Evolutionary conservation across 2,113 vertebrate species (phyloP).

Genomic region (Lipophrys pholis): DNA sequence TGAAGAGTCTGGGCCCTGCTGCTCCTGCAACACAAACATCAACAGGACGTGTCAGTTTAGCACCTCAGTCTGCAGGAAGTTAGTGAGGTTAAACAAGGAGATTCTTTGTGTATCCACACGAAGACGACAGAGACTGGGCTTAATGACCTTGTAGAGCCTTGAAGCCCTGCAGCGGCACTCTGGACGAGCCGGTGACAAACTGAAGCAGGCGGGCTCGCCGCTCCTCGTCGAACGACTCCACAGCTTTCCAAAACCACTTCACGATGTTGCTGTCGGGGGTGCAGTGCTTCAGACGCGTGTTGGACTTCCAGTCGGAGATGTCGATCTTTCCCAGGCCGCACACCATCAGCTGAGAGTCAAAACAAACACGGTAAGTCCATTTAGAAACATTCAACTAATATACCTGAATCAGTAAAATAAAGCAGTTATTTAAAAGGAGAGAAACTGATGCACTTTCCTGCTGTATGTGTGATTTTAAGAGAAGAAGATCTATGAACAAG

Average conservation of each 20-base stretch:
- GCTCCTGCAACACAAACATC: conserved; percentile 86
- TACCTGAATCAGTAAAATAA: background rate
- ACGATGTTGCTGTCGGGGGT: conserved; percentile 96
- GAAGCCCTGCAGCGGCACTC: conserved; percentile 98
- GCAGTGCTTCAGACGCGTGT: conserved; percentile 99
- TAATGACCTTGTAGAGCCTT: conserved; percentile 94
- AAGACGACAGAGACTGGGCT: too few relatives aligned
- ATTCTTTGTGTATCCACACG: too few relatives aligned
- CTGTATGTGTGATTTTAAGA: too few relatives aligned
- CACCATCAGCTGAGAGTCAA: conserved; percentile 89
- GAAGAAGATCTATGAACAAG: too few relatives aligned
- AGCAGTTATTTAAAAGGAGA: too few relatives aligned
- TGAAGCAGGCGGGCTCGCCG: conserved; percentile 93
- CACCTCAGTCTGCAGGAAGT: too few relatives aligned
- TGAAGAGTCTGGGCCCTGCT: conserved; percentile 95
- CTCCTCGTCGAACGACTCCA: conserved; percentile 97
- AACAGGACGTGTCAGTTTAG: conserved; percentile 7
- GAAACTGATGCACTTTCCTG: too few relatives aligned
- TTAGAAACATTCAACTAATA: background rate
- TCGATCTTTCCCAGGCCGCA: conserved; percentile 99
- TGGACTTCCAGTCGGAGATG: conserved; percentile 96
- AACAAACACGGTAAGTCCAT: background rate
- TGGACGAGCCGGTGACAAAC: conserved; percentile 97
- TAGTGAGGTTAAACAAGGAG: too few relatives aligned
- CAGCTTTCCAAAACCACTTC: conserved; percentile 99